Evolutionary conservation across 2,888 invertebrate species (phyloP).

Genomic region (Pseudanteris insignis): DNA sequence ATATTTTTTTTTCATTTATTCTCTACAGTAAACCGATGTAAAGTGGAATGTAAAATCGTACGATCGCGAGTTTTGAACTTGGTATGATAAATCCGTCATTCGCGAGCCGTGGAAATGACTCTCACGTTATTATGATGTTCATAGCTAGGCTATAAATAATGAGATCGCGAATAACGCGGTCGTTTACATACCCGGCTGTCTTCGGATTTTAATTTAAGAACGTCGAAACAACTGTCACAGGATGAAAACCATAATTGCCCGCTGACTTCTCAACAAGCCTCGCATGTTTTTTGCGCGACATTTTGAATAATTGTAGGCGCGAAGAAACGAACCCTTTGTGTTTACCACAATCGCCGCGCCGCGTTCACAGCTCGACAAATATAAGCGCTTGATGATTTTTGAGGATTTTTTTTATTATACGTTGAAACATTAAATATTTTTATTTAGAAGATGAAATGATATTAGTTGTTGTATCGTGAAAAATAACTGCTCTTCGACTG

Average conservation of each 20-base stretch:
- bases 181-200: conserved; percentile 46
- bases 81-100: conserved; percentile 23
- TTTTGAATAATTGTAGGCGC: conserved; percentile 28
- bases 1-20: too few species aligned
- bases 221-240: conserved; percentile 48
- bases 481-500: too few species aligned
- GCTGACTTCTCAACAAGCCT: conserved; percentile 37
- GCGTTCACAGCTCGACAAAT: too few species aligned
- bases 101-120: conserved; percentile 22
- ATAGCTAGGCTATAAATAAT: conserved; percentile 22
- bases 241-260: conserved; percentile 52
- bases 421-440: too few species aligned
- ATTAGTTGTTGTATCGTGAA: too few species aligned
- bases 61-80: too few species aligned
- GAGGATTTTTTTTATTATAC: too few species aligned
- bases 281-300: conserved; percentile 27
- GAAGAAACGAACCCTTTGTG: conserved; percentile 28
- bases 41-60: too few species aligned
- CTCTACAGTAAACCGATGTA: too few species aligned
- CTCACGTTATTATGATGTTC: conserved; percentile 23
- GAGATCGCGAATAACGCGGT: conserved; percentile 41
- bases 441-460: too few species aligned
- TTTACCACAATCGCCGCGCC: too few species aligned
- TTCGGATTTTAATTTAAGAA: conserved; percentile 50
- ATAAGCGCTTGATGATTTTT: too few species aligned